Percentiles rank a stretch among this genome's conserved stretches.
These are phyloP conservation scores for Etheostoma spectabile DNA, from an alignment of 2,113 vertebrate species.

Conservation along the genomic window DNA sequence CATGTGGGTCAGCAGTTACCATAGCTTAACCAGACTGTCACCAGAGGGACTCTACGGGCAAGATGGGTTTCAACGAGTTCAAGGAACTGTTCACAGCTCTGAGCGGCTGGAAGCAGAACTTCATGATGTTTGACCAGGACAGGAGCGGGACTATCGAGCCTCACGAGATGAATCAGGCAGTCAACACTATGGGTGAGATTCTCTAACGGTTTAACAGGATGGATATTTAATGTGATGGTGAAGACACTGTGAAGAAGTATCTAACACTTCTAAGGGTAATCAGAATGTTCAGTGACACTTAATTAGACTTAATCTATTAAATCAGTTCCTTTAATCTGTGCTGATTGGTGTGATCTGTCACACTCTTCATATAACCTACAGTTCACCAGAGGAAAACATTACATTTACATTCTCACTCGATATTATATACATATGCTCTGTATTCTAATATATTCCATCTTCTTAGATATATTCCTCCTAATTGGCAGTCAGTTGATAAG, in stretches of 20 bases:
- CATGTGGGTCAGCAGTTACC: neutral
- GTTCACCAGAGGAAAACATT: neutral
- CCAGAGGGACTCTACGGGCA: constrained; percentile 90
- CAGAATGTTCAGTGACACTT: constrained; percentile 6
- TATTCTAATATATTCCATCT: neutral
- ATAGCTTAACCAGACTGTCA: constrained; percentile 74
- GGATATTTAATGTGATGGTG: neutral
- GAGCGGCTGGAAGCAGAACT: constrained; percentile 94
- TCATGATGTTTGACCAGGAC: constrained; percentile 89
- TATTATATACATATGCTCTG: neutral
- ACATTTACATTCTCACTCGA: too few species aligned
- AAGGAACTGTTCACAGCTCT: constrained; percentile 91
- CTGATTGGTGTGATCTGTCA: neutral
- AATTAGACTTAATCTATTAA: constrained; percentile 9
- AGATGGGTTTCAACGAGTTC: constrained; percentile 94
- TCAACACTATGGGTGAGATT: constrained; percentile 89
- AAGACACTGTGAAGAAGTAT: neutral
- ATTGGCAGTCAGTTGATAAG: neutral
- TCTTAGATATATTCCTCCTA: neutral
- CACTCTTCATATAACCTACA: neutral
- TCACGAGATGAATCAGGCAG: constrained; percentile 88
- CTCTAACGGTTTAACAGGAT: neutral
- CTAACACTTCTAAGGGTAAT: neutral
- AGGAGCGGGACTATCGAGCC: constrained; percentile 89
- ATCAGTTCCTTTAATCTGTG: neutral